phyloP scores from a whole-genome alignment of 2,797 vertebrate species.

The Phoebastria nigripes region DNA sequence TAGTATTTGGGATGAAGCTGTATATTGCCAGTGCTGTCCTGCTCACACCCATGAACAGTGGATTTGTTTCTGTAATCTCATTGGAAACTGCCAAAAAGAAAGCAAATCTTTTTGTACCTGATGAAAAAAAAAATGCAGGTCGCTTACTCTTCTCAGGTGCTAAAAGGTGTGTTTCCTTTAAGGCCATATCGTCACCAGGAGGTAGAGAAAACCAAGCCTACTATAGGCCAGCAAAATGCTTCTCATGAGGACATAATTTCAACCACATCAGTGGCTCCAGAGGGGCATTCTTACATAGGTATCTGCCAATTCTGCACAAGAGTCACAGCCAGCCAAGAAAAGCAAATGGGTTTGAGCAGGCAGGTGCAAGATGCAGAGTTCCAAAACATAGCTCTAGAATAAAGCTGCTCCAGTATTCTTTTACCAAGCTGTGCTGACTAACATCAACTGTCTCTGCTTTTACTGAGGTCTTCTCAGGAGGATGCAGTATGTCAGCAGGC shows the following conservation, averaged over 20 bases:
- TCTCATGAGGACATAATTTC: not conserved
- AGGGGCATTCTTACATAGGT: not conserved
- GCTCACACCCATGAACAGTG: not conserved
- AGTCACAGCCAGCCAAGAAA: not conserved
- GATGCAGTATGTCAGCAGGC: not conserved
- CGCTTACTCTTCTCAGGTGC: not conserved
- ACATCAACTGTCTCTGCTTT: not conserved
- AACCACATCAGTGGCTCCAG: not conserved
- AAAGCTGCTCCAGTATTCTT: not conserved
- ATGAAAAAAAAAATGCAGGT: not conserved
- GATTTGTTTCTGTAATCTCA: not conserved
- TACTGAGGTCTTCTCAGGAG: not conserved
- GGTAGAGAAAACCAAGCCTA: not conserved
- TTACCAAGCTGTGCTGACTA: not conserved
- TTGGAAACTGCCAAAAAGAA: not conserved
- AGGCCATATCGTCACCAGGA: not conserved
- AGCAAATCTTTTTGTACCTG: not conserved
- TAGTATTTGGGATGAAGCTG: not conserved
- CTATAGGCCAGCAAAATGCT: not conserved
- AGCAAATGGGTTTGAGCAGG: not conserved
- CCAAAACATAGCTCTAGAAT: not conserved
- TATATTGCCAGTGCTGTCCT: not conserved
- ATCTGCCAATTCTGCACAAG: not conserved
- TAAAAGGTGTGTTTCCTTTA: not conserved
- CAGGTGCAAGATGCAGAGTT: not conserved